Conservation (phyloP, 2,888 invertebrate species). For the Colletes collaris region DNA sequence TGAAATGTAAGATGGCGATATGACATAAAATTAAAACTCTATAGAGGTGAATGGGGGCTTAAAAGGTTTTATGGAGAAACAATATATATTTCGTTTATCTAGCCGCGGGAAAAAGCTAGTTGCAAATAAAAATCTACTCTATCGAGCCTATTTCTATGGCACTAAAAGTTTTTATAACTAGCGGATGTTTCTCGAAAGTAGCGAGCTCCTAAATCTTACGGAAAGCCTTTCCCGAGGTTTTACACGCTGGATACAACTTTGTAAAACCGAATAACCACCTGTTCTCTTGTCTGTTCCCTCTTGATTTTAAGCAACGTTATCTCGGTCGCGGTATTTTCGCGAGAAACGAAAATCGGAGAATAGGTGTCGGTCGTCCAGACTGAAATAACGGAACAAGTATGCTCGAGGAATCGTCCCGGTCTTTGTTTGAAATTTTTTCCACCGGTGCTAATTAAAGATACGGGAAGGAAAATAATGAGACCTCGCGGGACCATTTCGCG, state of each 20-base stretch:
- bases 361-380: neutral
- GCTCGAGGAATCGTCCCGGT: slow-evolving; percentile 8
- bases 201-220: too few relatives aligned
- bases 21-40: too few relatives aligned
- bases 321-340: neutral
- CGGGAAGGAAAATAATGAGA: slow-evolving; percentile 66
- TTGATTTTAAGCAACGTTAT: slow-evolving; percentile 9
- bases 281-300: neutral
- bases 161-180: too few relatives aligned
- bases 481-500: slow-evolving; percentile 63
- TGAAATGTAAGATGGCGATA: too few relatives aligned
- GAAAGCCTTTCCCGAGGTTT: slow-evolving; percentile 34
- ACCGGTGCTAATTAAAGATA: slow-evolving; percentile 57
- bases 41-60: too few relatives aligned
- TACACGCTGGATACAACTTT: slow-evolving; percentile 35
- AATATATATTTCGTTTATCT: too few relatives aligned
- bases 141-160: too few relatives aligned
- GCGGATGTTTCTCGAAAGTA: too few relatives aligned
- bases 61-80: too few relatives aligned
- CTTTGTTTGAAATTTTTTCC: slow-evolving; percentile 26
- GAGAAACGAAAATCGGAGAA: neutral
- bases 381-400: too few relatives aligned
- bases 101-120: too few relatives aligned
- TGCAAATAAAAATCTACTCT: too few relatives aligned
- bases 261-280: slow-evolving; percentile 38